Conservation (phyloP, 2,888 invertebrate genomes). For the Melinopterus prodromus region DNA sequence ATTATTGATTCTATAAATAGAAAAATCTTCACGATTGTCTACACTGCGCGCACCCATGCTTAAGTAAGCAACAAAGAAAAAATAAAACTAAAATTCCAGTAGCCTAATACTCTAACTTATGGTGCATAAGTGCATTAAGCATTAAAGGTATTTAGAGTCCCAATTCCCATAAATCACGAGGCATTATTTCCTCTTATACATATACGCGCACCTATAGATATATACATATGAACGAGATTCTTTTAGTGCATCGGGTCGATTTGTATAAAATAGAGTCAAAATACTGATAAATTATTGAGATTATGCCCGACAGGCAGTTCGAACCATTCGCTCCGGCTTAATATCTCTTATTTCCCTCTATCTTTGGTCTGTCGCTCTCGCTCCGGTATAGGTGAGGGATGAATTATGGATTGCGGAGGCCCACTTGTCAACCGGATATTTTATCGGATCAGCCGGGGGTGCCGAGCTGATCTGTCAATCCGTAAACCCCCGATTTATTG, state of each 20-base stretch:
- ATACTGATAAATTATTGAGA: conserved; percentile 25
- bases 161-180: conserved; percentile 14
- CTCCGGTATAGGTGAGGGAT: background rate
- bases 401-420: conserved; percentile 20
- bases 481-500: conserved; percentile 30
- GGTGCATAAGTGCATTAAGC: conserved; percentile 18
- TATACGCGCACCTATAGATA: background rate
- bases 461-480: conserved; percentile 28
- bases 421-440: conserved; percentile 24
- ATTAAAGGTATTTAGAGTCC: conserved; percentile 14
- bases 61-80: background rate
- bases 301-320: conserved; percentile 8
- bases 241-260: conserved; percentile 12
- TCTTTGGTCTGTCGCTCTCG: background rate
- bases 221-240: conserved; percentile 12
- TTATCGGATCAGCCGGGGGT: background rate
- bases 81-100: conserved; percentile 14
- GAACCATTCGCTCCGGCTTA: background rate
- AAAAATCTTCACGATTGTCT: too few species aligned
- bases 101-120: conserved; percentile 22
- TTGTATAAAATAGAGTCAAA: conserved; percentile 21
- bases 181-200: conserved; percentile 16
- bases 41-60: background rate
- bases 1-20: too few species aligned
- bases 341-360: background rate